Percentiles rank a stretch among this genome's conserved stretches.
phyloP scores from a whole-genome alignment of 2,888 invertebrate genomes.

The Diachrysia chrysitis region DNA sequence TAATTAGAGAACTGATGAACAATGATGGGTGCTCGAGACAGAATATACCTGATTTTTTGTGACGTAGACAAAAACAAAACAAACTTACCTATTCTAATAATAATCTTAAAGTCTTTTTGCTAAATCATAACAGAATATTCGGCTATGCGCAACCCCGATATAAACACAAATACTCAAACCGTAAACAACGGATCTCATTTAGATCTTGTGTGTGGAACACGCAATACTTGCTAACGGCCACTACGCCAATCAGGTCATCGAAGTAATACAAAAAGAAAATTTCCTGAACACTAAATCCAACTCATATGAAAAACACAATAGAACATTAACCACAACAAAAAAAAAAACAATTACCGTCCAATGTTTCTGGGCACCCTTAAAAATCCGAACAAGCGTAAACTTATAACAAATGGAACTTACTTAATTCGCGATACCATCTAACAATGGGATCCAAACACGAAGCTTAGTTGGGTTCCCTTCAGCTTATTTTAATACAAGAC shows the following conservation, averaged over 20 bases:
- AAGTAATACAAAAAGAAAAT: not conserved
- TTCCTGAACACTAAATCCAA: not conserved
- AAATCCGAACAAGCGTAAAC: conserved; percentile 17
- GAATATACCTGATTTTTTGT: not conserved
- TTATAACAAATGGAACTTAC: conserved; percentile 23
- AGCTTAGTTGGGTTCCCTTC: conserved; percentile 23
- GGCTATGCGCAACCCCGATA: too few species aligned
- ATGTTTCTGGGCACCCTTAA: not conserved
- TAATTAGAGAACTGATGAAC: not conserved
- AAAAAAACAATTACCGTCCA: conserved; percentile 11
- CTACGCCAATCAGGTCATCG: not conserved
- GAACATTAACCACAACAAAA: not conserved
- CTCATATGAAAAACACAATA: not conserved
- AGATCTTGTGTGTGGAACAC: too few species aligned
- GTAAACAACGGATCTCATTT: too few species aligned
- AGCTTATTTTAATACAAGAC: conserved; percentile 45
- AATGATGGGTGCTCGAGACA: not conserved
- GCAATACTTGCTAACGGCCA: too few species aligned
- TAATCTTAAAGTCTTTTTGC: too few species aligned
- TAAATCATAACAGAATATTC: too few species aligned
- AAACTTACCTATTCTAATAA: too few species aligned
- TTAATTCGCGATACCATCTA: conserved; percentile 28
- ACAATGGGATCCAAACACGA: conserved; percentile 35
- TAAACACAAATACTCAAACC: too few species aligned
- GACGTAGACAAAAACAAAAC: too few species aligned